Base-by-base conservation (phyloP, 2,888 invertebrate species). In the Zele albiditarsus region DNA sequence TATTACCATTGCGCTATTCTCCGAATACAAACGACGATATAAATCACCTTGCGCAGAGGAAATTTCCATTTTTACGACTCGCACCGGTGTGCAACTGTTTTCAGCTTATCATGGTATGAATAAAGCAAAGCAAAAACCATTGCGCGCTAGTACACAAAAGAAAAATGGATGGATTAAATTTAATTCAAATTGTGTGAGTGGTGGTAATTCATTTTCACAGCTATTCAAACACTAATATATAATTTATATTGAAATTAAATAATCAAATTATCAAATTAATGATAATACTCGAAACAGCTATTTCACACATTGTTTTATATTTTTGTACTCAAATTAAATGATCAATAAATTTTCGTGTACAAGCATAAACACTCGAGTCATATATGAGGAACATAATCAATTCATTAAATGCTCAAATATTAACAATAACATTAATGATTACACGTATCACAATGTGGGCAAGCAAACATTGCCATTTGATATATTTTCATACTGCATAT, bases 11-110 rank as follows among this genome's bases (percentile, higher is more conserved):
- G 20, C 53, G 20, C n/a, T 53, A 73, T 67, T 73, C 14, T 42
- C 60, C 46, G 60, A 49, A 66, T 66, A 42, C 67, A 49, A 73
- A 73, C 60, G 68, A 62, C 49, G 38, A 28, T 28, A 67, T 62
- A 60, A 68, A 73, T 73, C 73, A 73, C 60, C 58, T 8, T 53
- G 53, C 46, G 53, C 46, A 20, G 25, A 42, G 27, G 46, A 67
- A 58, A 69, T 69, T 69, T 69, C 53, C 49, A 69, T 69, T 69
- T 69, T 69, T 69, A 71, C 62, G 62, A 71, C 71, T 71, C 53
- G 14, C 63, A 60, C 69, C n/a, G 20, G 69, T 46, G 62, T 74
- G 68, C 49, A 74, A 74, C 68, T 53, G 49, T 58, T 38, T 53
- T 62, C 67, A 62, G 58, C 69, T 69, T 74, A 74, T 74, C 74